Base-by-base conservation (phyloP, 1,140 invertebrate genomes). In the Plectrocnemia conspersa region DNA sequence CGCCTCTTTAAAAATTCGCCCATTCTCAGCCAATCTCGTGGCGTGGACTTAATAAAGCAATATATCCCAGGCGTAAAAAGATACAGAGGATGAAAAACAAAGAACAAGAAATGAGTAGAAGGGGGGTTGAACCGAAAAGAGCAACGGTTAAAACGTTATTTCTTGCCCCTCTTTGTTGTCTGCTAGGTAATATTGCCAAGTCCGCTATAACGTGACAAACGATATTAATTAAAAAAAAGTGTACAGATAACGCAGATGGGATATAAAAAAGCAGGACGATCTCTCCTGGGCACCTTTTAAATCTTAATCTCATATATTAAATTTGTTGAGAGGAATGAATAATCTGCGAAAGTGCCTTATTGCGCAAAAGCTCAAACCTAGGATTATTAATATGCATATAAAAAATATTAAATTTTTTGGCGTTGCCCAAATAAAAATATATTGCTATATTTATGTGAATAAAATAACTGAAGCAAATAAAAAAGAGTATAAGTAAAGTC, bases 121-220 rank as follows among this genome's bases (percentile, higher is more conserved):
- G 33, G 32, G 40, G 40, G 40, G 3, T 3, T 11, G 16, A 42
- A 5, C 4, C 11, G 24, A 45, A 45, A 45, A 45, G 42, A 15
- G 33, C 47, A 50, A 38, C 32, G 9, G 33, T n/a, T n/a, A 35
- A 16, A 50, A 15, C 32, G 29, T 16, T 50, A n/a, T n/a, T n/a
- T n/a, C 35, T 32, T 2, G 21, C 24, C 15, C 41, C 24, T 35
- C 40, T 56, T 52, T 52, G 47, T 46, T 38, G 24, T 44, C 40
- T 23, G 24, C n/a, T n/a, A n/a, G 16, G 38, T 27, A 23, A 52
- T 52, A 52, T 56, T 56, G 54, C 54, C 22, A 44, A 45, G n/a
- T 27, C 40, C 32, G 47, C 15, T 56, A n/a, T n/a, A 42, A 56
- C 54, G 54, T 56, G 54, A 56, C 54, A 56, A 45, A 44, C 54